Percentiles rank a stretch among this genome's conserved stretches.
Evolutionary conservation across 2,888 invertebrate species (phyloP).

Genomic region (Melanostoma scalare): DNA sequence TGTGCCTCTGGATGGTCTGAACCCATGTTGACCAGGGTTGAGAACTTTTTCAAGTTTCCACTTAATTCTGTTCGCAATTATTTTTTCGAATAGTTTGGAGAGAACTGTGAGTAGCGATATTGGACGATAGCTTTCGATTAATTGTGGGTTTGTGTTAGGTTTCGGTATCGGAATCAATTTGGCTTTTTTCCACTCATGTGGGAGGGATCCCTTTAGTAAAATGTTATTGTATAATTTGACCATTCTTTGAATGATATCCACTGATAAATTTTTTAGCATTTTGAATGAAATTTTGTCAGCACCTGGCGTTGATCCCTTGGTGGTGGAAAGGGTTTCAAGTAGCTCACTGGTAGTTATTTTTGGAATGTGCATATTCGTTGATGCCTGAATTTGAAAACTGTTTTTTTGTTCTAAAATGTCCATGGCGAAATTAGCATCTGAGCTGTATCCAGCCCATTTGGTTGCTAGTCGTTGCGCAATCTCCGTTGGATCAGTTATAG

Average conservation of each 20-base stretch:
- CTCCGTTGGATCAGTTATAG: neutral
- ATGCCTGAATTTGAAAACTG: too few species aligned
- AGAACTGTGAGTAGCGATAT: conserved; percentile 19
- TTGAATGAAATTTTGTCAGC: neutral
- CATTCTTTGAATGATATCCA: neutral
- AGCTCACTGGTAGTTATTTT: too few species aligned
- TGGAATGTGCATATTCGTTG: too few species aligned
- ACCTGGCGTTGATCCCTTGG: neutral
- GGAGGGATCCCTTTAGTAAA: too few species aligned
- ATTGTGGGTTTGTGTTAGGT: neutral
- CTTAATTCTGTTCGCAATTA: conserved; percentile 17
- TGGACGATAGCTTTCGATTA: neutral
- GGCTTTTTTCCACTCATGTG: neutral
- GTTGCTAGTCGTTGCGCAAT: neutral
- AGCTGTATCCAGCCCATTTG: conserved; percentile 12
- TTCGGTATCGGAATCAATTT: neutral
- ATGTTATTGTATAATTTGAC: neutral
- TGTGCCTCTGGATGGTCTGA: conserved; percentile 7
- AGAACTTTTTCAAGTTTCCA: neutral
- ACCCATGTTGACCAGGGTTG: conserved; percentile 2
- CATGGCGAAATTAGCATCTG: neutral
- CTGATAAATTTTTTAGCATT: neutral
- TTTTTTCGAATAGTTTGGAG: conserved; percentile 19
- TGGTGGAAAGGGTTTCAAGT: neutral
- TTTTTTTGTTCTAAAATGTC: too few species aligned